phyloP scores from a whole-genome alignment of 2,888 invertebrate species.

The Oscheius sp. region DNA sequence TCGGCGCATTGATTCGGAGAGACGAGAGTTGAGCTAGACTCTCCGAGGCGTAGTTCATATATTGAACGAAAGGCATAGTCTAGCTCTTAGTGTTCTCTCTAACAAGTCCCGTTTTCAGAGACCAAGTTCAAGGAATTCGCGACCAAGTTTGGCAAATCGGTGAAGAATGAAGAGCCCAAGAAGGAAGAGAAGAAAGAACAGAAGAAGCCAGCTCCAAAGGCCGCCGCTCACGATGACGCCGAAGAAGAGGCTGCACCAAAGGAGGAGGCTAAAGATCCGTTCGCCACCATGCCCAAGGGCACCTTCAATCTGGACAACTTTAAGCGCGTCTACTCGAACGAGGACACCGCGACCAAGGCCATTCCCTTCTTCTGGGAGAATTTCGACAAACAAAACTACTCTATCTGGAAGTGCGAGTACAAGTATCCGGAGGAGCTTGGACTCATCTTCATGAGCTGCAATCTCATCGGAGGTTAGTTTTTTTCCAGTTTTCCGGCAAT shows the following conservation, averaged over 20 bases:
- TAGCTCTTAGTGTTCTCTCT: slow-evolving; percentile 50
- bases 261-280: slow-evolving; percentile 85
- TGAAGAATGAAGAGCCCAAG: slow-evolving; percentile 38
- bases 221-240: slow-evolving; percentile 74
- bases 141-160: slow-evolving; percentile 51
- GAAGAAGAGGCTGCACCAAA: slow-evolving; percentile 72
- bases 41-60: not conserved
- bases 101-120: slow-evolving; percentile 50
- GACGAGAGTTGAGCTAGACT: not conserved
- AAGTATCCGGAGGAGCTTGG: slow-evolving; percentile 91
- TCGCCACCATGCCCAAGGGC: slow-evolving; percentile 88
- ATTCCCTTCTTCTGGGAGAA: slow-evolving; percentile 98
- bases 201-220: slow-evolving; percentile 69
- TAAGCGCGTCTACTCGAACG: slow-evolving; percentile 96
- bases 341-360: slow-evolving; percentile 87
- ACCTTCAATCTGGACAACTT: slow-evolving; percentile 95
- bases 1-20: not conserved
- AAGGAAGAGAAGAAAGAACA: slow-evolving; percentile 50
- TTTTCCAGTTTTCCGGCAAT: not conserved
- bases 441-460: slow-evolving; percentile 97
- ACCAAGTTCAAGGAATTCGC: slow-evolving; percentile 51
- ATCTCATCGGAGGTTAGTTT: slow-evolving; percentile 86
- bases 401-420: slow-evolving; percentile 97
- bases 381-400: slow-evolving; percentile 89
- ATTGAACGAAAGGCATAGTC: not conserved